Conservation (phyloP, 2,888 invertebrate species). For the Ctenicera cuprea region DNA sequence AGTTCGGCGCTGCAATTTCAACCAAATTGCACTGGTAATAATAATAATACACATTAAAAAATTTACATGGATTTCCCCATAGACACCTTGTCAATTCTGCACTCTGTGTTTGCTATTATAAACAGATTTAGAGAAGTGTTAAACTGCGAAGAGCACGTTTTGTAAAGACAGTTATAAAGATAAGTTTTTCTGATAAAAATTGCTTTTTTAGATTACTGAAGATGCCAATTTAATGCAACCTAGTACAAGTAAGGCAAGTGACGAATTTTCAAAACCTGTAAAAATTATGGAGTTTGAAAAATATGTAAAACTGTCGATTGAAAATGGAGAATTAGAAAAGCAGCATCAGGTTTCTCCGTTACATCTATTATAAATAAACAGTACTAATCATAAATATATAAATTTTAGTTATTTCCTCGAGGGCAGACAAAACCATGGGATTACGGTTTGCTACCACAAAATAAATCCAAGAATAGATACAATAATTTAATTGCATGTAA, state of each 20-base stretch:
- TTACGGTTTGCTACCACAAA: conserved; percentile 69
- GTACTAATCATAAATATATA: not conserved
- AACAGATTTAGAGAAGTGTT: too few species aligned
- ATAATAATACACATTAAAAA: too few species aligned
- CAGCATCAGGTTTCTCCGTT: conserved; percentile 66
- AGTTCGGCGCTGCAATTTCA: too few species aligned
- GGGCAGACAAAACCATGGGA: conserved; percentile 69
- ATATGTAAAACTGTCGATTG: conserved; percentile 68
- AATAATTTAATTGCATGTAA: conserved; percentile 73
- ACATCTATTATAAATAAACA: not conserved
- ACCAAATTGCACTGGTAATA: too few species aligned
- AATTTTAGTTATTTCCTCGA: conserved; percentile 68
- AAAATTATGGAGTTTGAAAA: conserved; percentile 68
- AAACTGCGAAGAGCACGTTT: too few species aligned
- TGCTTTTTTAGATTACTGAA: not conserved
- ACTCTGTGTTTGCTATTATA: too few species aligned
- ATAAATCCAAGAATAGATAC: conserved; percentile 73
- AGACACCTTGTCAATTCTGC: too few species aligned
- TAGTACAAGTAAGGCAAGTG: not conserved
- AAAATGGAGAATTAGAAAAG: conserved; percentile 64
- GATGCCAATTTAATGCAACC: not conserved
- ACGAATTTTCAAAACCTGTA: conserved; percentile 56
- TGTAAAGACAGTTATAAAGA: too few species aligned
- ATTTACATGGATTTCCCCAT: too few species aligned
- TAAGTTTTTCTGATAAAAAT: too few species aligned